Conservation (phyloP, 2,888 invertebrate species). For the Eupithecia inturbata region DNA sequence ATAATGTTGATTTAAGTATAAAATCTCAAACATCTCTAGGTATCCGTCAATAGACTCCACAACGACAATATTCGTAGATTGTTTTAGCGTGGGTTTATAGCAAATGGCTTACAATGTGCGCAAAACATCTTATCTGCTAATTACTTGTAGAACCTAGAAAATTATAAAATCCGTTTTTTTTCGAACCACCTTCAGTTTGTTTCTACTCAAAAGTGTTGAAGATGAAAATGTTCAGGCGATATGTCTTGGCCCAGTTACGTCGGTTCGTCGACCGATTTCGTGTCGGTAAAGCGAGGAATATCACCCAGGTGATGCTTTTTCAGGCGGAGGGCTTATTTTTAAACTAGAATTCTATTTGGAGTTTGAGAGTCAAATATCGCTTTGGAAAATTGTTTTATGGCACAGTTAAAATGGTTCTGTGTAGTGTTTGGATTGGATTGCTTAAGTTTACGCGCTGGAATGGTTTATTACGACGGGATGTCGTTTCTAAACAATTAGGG, state of each 20-base stretch:
- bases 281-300: conserved; percentile 65
- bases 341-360: conserved; percentile 68
- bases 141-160: no score
- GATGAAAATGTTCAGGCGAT: conserved; percentile 64
- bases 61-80: no score
- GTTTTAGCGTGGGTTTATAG: no score
- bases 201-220: conserved; percentile 37
- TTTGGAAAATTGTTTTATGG: conserved; percentile 58
- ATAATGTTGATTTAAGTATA: no score
- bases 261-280: conserved; percentile 79
- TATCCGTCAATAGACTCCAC: no score
- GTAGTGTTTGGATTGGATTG: conserved; percentile 26
- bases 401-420: conserved; percentile 48
- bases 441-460: conserved; percentile 30
- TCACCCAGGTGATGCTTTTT: conserved; percentile 71
- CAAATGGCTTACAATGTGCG: no score
- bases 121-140: no score
- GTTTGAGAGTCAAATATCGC: conserved; percentile 52
- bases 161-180: no score
- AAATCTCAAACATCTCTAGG: no score
- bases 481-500: conserved; percentile 14
- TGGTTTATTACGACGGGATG: conserved; percentile 32
- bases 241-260: conserved; percentile 77
- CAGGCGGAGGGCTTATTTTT: conserved; percentile 68
- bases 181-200: neutral